Evolutionary conservation across 2,888 invertebrate species (phyloP), one percentile per base, ranked within the genome.

Genomic region (Ptycholaimellus sp.): DNA sequence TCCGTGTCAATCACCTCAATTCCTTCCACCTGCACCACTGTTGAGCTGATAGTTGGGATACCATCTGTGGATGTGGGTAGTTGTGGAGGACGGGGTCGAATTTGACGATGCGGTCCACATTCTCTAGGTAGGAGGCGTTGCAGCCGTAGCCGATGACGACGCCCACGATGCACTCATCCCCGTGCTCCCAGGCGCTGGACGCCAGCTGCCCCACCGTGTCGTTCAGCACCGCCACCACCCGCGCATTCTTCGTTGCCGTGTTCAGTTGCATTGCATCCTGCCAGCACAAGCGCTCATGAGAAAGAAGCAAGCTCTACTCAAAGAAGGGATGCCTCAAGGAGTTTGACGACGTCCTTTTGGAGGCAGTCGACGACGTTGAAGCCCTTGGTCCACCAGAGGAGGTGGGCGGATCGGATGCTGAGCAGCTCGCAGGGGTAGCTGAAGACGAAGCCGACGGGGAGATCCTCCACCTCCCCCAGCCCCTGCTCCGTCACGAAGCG

Each of bases 301-400:
- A n/a, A n/a, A n/a, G n/a, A n/a, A n/a, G n/a, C n/a, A n/a, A n/a
- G n/a, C n/a, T n/a, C n/a, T n/a, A n/a, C n/a, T n/a, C n/a, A n/a
- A n/a, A n/a, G n/a, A n/a, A n/a, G n/a, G n/a, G n/a, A n/a, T n/a
- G n/a, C n/a, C 27, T 57, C 50, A 14, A 56, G 42, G 19, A 56
- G 41, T 16, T 44, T 41, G 20, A 55, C 56, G 14, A 56, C 52
- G 36, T 56, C 56, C 35, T 58, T 48, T 33, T 57, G 50, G 11
- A 56, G 41, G 34, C 54, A 57, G 41, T 56, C 56, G 33, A 49
- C 44, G 37, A 57, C 56, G 41, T 56, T 52, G 43, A 55, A 56
- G 3, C 56, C 56, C 37, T 56, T 57, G 2, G 55, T 53, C 56
- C 56, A 56, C 55, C 55, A 55, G 1, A 55, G 46, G 13, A 55